Conservation (phyloP, 2,888 invertebrate genomes). For the Hemistola chrysoprasaria region DNA sequence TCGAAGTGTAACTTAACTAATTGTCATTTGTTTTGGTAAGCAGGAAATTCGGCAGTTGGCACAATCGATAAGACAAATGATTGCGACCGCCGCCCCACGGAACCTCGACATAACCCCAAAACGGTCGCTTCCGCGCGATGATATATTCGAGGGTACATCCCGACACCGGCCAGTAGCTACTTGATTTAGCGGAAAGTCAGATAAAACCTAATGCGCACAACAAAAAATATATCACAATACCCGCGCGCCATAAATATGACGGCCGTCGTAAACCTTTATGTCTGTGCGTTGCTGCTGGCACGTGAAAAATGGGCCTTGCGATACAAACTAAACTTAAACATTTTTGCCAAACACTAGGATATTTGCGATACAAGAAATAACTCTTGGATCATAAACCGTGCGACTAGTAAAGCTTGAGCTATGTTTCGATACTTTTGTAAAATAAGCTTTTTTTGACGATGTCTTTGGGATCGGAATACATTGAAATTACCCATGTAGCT, state of each 20-base stretch:
- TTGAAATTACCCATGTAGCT: too few relatives aligned
- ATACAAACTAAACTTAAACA: slow-evolving; percentile 54
- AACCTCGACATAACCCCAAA: slow-evolving; percentile 71
- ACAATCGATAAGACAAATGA: slow-evolving; percentile 70
- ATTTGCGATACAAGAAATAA: slow-evolving; percentile 43
- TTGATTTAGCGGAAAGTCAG: slow-evolving; percentile 82
- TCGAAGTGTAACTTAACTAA: not conserved
- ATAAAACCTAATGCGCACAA: slow-evolving; percentile 82
- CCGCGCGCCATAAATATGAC: slow-evolving; percentile 78
- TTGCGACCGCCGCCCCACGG: slow-evolving; percentile 53
- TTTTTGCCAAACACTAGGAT: slow-evolving; percentile 42
- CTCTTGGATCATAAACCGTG: slow-evolving; percentile 45
- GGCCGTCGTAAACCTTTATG: slow-evolving; percentile 82
- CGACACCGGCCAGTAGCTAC: slow-evolving; percentile 82
- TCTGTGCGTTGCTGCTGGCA: slow-evolving; percentile 73
- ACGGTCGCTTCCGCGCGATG: slow-evolving; percentile 71
- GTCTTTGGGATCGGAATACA: too few relatives aligned
- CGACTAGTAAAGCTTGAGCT: slow-evolving; percentile 25
- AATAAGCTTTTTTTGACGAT: too few relatives aligned
- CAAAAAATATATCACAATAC: slow-evolving; percentile 82
- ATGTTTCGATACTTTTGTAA: slow-evolving; percentile 19
- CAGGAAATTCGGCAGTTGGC: slow-evolving; percentile 51
- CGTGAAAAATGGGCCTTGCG: slow-evolving; percentile 76
- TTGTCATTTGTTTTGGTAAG: slow-evolving; percentile 27
- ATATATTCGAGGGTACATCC: slow-evolving; percentile 79